These are phyloP conservation scores for Torymus aiolomorphi DNA, from an alignment of 2,888 invertebrate genomes.

Conservation along the genomic window DNA sequence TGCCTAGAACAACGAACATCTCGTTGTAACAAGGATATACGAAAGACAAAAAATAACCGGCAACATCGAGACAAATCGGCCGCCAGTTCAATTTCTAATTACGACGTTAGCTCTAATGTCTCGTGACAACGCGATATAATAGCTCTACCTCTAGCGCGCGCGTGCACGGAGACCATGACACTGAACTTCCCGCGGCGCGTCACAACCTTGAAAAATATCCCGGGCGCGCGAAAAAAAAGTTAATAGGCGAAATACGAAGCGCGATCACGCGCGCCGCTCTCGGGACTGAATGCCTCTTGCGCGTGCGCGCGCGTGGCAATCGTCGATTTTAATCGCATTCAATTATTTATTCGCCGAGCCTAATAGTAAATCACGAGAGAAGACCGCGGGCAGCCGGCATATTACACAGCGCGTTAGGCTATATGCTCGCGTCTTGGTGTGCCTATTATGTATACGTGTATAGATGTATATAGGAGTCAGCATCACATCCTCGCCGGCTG, in stretches of 20 bases:
- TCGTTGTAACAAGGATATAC: too few relatives aligned
- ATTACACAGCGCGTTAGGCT: slow-evolving; percentile 45
- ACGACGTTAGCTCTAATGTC: slow-evolving; percentile 20
- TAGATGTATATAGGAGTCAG: background rate
- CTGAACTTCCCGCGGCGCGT: background rate
- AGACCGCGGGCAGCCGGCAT: slow-evolving; percentile 30
- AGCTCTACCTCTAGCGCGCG: too few relatives aligned
- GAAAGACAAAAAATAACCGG: too few relatives aligned
- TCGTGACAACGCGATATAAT: slow-evolving; percentile 29
- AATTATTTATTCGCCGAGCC: slow-evolving; percentile 52
- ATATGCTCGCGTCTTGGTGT: background rate
- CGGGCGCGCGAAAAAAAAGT: slow-evolving; percentile 17
- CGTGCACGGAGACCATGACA: slow-evolving; percentile 1
- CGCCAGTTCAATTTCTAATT: slow-evolving; percentile 5
- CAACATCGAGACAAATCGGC: too few relatives aligned
- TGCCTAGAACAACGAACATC: too few relatives aligned
- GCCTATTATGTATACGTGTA: background rate
- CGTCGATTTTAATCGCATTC: slow-evolving; percentile 53
- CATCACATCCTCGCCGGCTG: background rate
- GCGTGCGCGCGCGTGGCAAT: slow-evolving; percentile 19
- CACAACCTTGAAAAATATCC: background rate
- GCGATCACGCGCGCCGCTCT: slow-evolving; percentile 11
- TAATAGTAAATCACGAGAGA: slow-evolving; percentile 51
- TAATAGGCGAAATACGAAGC: slow-evolving; percentile 43
- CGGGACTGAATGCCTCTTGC: slow-evolving; percentile 34